phyloP scores from a whole-genome alignment of 2,113 vertebrate genomes.

The Daboia siamensis region DNA sequence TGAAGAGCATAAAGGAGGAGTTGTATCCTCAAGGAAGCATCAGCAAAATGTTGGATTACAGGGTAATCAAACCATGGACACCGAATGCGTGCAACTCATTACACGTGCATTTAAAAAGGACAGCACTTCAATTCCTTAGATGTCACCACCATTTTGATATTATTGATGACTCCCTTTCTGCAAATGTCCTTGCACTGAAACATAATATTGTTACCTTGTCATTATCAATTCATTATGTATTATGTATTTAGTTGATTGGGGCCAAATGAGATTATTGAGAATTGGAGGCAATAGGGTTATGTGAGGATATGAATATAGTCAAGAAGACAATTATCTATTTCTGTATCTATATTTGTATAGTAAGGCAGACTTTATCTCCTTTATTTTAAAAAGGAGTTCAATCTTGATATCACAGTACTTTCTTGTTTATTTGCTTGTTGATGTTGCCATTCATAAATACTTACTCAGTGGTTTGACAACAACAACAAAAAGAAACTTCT shows the following conservation, averaged over 20 bases:
- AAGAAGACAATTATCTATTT: too few relatives aligned
- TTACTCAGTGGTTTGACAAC: too few relatives aligned
- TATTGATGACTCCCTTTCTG: background rate
- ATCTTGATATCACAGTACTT: too few relatives aligned
- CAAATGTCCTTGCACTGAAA: background rate
- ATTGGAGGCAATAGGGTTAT: background rate
- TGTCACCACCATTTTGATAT: background rate
- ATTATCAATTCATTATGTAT: background rate
- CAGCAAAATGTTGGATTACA: background rate
- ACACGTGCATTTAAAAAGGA: background rate
- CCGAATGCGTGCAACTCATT: background rate
- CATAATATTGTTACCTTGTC: background rate
- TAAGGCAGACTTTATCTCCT: too few relatives aligned
- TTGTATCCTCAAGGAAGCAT: background rate
- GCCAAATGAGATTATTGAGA: background rate
- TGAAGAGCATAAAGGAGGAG: background rate
- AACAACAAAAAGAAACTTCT: too few relatives aligned
- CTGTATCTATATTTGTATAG: too few relatives aligned
- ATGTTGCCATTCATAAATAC: too few relatives aligned
- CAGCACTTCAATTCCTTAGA: background rate
- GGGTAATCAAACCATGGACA: background rate
- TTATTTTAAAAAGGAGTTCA: too few relatives aligned
- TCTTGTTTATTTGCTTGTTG: too few relatives aligned
- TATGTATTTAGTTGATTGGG: background rate
- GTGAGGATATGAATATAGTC: too few relatives aligned